These are phyloP conservation scores for Buceros bicornis DNA, from an alignment of 2,797 vertebrate species.

Conservation along the genomic window DNA sequence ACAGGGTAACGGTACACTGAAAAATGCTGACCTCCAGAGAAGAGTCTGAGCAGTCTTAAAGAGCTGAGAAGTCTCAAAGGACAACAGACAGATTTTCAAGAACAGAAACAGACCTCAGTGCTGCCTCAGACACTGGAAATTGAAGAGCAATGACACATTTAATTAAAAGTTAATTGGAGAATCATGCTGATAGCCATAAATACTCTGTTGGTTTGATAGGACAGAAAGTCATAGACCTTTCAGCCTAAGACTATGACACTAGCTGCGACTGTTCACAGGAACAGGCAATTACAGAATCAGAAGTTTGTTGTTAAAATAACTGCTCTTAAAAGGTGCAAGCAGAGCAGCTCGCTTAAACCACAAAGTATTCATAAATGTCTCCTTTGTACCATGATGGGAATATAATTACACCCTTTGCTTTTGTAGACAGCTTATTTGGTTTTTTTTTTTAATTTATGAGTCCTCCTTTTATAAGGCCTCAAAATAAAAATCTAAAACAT, in stretches of 20 bases:
- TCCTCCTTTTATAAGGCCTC: neutral
- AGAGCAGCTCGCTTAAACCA: neutral
- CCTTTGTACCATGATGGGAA: neutral
- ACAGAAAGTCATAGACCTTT: neutral
- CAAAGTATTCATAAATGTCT: neutral
- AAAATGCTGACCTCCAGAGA: neutral
- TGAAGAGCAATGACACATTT: neutral
- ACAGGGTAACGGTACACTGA: neutral
- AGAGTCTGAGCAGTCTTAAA: neutral
- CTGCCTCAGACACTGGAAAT: neutral
- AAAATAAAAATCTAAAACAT: neutral
- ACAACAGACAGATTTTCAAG: neutral
- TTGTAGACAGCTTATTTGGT: neutral
- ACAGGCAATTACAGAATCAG: neutral
- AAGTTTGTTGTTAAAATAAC: neutral
- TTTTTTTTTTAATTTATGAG: neutral
- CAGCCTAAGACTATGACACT: neutral
- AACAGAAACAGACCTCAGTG: neutral
- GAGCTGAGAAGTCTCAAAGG: neutral
- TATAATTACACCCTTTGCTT: neutral
- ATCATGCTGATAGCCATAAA: neutral
- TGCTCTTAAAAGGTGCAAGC: neutral
- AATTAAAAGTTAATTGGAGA: constrained; percentile 11
- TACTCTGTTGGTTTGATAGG: neutral
- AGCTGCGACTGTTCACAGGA: neutral